These are phyloP conservation scores for Tipula lateralis DNA, from an alignment of 2,888 invertebrate species.

Conservation along the genomic window DNA sequence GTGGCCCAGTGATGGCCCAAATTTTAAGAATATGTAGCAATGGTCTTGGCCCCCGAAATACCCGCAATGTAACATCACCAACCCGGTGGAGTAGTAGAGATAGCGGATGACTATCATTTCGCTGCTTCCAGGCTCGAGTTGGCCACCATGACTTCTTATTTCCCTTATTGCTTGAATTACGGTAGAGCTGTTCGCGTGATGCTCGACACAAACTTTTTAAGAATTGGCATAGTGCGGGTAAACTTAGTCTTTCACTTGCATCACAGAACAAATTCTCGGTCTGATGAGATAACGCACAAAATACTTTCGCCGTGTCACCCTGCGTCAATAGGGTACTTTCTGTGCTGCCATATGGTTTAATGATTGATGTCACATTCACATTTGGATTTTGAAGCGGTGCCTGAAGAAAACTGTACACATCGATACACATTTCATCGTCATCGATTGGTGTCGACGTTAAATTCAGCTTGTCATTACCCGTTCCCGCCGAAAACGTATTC, in stretches of 20 bases:
- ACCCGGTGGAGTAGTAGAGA: conserved; percentile 71
- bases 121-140: conserved; percentile 48
- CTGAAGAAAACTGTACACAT: conserved; percentile 78
- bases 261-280: conserved; percentile 88
- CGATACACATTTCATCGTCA: conserved; percentile 77
- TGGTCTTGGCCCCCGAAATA: conserved; percentile 80
- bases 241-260: conserved; percentile 78
- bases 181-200: conserved; percentile 67
- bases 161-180: conserved; percentile 50
- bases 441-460: conserved; percentile 59
- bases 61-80: conserved; percentile 82
- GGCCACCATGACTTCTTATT: conserved; percentile 49
- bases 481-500: conserved; percentile 46
- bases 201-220: conserved; percentile 75
- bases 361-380: conserved; percentile 49
- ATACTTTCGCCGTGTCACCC: conserved; percentile 78
- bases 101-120: conserved; percentile 50
- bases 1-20: conserved; percentile 89
- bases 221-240: conserved; percentile 78
- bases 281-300: conserved; percentile 83
- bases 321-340: conserved; percentile 61
- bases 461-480: conserved; percentile 58
- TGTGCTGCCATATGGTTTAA: conserved; percentile 47
- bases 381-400: conserved; percentile 62
- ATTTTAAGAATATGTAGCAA: conserved; percentile 85